These are phyloP conservation scores for Scophthalmus maximus DNA, from an alignment of 2,113 vertebrate genomes.

Conservation along the genomic window DNA sequence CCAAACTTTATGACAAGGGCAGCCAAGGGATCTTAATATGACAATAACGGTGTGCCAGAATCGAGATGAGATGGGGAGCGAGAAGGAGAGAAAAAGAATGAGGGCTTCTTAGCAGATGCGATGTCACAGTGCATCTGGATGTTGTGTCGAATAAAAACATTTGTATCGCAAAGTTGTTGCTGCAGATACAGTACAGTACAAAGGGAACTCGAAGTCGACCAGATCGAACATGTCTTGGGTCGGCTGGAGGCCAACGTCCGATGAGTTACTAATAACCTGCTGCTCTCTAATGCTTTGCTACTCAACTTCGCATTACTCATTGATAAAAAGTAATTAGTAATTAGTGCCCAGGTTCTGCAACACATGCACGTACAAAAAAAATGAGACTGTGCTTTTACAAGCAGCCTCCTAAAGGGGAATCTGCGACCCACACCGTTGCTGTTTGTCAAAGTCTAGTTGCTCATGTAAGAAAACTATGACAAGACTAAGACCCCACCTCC, in stretches of 20 bases:
- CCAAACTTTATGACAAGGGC: slow-evolving; percentile 70
- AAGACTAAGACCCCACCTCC: background rate
- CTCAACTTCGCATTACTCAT: background rate
- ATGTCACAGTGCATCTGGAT: slow-evolving; percentile 14
- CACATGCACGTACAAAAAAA: background rate
- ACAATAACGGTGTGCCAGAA: slow-evolving; percentile 27
- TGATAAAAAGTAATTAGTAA: background rate
- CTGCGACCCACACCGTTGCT: background rate
- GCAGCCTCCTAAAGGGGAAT: background rate
- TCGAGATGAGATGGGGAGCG: slow-evolving; percentile 21
- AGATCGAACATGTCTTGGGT: background rate
- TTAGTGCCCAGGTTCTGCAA: background rate
- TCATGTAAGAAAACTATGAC: background rate
- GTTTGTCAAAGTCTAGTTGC: background rate
- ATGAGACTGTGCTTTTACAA: background rate
- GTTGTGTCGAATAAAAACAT: background rate
- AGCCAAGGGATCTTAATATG: slow-evolving; percentile 63
- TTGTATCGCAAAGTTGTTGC: background rate
- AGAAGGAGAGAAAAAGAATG: background rate
- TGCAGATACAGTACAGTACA: too few relatives aligned
- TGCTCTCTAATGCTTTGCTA: background rate
- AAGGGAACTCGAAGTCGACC: background rate
- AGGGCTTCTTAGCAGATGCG: slow-evolving; percentile 23
- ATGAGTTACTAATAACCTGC: background rate
- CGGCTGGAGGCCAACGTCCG: background rate